Base-by-base conservation (phyloP, 2,797 vertebrate species). In the Nannoperca australis region DNA sequence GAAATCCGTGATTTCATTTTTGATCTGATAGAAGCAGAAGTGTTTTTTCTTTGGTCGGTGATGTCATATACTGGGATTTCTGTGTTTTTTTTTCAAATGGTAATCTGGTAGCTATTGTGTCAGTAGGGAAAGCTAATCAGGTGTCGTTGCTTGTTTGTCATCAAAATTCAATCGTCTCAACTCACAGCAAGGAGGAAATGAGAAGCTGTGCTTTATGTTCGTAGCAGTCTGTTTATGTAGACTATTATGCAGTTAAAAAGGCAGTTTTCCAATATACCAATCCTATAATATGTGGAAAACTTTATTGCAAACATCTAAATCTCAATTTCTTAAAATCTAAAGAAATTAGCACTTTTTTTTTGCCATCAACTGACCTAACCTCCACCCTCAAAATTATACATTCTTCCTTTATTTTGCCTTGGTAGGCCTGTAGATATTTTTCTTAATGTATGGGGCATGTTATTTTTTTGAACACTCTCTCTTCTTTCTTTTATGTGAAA, bases 1-100 rank as follows among this genome's bases (percentile, higher is more conserved):
- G 62, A 72, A 84, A 58, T 78, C 66, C 47, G 36, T 51, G 70
- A 36, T 81, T 73, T 65, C 30, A 75, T 76, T 77, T 87, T 73
- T 61, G 61, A 78, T 78, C 56, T 59, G n/a, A 70, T 44, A 5
- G 12, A 50, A 47, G n/a, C 9, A 50, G 38, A 38, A 30, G 5
- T 9, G 15, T 44, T 34, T 40, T 36, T 14, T 54, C 14, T 24
- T n/a, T 40, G 15, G 24, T 40, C 0, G 1, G 32, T 7, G 11
- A 15, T 64, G 44, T 47, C 27, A 5, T 13, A 7, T 12, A 8
- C 11, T 36, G 17, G 14, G 27, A 34, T 44, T 54, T 54, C 32
- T 18, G 12, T 22, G 11, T 65, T 44, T 14, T 17, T 65, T 44
- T 14, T 17, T 12, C 40, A 24, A 30, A 44, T 55, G 36, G 12